Conservation (phyloP, 2,888 invertebrate genomes). For the Axea sp. region DNA sequence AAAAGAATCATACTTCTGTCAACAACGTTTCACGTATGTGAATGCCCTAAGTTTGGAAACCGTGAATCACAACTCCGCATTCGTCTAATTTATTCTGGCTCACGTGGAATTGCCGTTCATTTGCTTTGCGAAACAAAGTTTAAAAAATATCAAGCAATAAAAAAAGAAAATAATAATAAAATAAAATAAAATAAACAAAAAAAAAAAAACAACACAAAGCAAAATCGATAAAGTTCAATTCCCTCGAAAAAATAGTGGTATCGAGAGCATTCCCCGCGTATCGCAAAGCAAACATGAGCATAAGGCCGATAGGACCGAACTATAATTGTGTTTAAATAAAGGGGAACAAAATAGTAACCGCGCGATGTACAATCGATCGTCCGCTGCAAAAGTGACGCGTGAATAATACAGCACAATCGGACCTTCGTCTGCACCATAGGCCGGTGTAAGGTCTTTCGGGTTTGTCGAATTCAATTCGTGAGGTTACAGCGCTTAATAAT, state of each 20-base stretch:
- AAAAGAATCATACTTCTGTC: conserved; percentile 70
- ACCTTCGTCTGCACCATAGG: conserved; percentile 69
- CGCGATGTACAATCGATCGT: conserved; percentile 50
- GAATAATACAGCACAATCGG: conserved; percentile 77
- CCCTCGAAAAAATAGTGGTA: conserved; percentile 29
- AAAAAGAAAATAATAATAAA: too few species aligned
- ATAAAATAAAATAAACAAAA: too few species aligned
- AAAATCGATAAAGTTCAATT: conserved; percentile 47
- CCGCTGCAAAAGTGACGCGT: conserved; percentile 68
- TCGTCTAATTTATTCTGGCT: conserved; percentile 9
- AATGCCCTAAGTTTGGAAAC: conserved; percentile 63
- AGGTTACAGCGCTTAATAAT: conserved; percentile 76
- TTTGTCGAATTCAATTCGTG: conserved; percentile 74
- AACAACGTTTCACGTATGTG: conserved; percentile 63
- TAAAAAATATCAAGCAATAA: too few species aligned
- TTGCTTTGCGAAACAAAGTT: too few species aligned
- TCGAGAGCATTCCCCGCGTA: conserved; percentile 20
- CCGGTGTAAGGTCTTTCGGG: conserved; percentile 59
- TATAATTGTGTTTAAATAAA: conserved; percentile 59
- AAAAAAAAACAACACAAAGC: too few species aligned
- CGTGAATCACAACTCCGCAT: conserved; percentile 24
- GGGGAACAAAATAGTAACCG: conserved; percentile 45
- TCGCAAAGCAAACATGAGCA: conserved; percentile 50
- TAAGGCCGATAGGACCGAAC: conserved; percentile 56
- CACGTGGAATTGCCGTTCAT: background rate